phyloP scores from a whole-genome alignment of 2,797 vertebrate genomes.

The Brachymystax lenok region DNA sequence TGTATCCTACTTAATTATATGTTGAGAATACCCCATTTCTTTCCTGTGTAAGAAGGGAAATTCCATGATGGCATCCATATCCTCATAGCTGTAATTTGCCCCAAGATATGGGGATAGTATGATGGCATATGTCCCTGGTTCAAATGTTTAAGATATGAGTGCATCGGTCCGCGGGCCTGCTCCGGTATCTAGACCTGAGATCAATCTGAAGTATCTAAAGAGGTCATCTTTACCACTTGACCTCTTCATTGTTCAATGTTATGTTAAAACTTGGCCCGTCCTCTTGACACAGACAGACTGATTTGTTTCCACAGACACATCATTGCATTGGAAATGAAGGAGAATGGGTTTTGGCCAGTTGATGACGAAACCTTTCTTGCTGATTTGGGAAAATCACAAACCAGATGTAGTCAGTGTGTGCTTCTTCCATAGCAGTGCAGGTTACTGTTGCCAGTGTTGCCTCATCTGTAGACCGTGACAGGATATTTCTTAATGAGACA shows the following conservation, averaged over 20 bases:
- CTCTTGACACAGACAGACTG: conserved; percentile 5
- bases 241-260: conserved; percentile 31
- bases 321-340: conserved; percentile 5
- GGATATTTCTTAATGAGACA: conserved; percentile 23
- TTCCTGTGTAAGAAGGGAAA: conserved; percentile 32
- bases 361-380: conserved; percentile 20
- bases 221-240: conserved; percentile 17
- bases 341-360: conserved; percentile 17
- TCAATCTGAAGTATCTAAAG: conserved; percentile 33
- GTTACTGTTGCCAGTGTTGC: conserved; percentile 29
- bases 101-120: neutral
- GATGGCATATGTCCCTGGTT: neutral
- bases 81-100: conserved; percentile 1
- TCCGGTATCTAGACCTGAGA: neutral
- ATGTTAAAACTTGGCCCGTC: neutral
- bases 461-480: conserved; percentile 27
- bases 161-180: too few relatives aligned
- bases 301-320: conserved; percentile 19
- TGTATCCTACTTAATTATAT: conserved; percentile 49
- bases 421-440: neutral
- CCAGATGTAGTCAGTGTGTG: conserved; percentile 10
- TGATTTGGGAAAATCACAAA: conserved; percentile 29
- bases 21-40: conserved; percentile 29
- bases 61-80: conserved; percentile 19
- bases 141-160: too few relatives aligned